Evolutionary conservation across 2,113 vertebrate genomes (phyloP).

Genomic region (Catharus fuscescens): DNA sequence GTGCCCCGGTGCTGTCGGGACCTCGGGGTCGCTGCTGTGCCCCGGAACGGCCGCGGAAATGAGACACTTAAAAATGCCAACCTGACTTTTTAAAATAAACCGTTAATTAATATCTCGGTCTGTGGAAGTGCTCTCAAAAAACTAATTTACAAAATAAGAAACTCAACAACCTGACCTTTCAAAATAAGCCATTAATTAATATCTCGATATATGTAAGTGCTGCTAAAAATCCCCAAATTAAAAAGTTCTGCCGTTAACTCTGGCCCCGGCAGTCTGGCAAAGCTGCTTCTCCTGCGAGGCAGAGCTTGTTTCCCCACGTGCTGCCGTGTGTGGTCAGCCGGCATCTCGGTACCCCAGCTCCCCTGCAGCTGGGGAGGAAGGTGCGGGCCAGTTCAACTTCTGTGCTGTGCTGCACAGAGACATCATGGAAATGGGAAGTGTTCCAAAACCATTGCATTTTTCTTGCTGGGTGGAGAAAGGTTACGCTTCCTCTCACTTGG

Average conservation of each 20-base stretch:
- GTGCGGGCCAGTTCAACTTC: fast-evolving
- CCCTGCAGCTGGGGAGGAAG: fast-evolving
- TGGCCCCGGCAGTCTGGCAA: not conserved
- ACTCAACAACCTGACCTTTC: not conserved
- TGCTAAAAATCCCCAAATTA: not conserved
- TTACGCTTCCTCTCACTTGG: not conserved
- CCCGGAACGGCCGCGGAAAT: not conserved
- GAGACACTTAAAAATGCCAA: not conserved
- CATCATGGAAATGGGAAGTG: not conserved
- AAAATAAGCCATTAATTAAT: not conserved
- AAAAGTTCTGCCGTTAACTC: not conserved
- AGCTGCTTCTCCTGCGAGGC: not conserved
- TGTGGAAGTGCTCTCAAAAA: not conserved
- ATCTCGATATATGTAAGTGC: not conserved
- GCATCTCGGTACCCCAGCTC: fast-evolving
- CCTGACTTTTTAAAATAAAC: not conserved
- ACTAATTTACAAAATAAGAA: not conserved
- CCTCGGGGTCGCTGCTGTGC: not conserved
- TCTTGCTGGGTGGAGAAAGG: not conserved
- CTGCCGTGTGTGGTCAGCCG: not conserved
- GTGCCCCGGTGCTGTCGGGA: not conserved
- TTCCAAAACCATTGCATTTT: not conserved
- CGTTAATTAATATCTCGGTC: not conserved
- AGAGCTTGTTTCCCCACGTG: not conserved
- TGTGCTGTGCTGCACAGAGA: not conserved